A percentile compares a stretch with the other conserved stretches of the same genome.
Evolutionary conservation across 2,797 vertebrate genomes (phyloP).

Genomic region (Lophura swinhoii): DNA sequence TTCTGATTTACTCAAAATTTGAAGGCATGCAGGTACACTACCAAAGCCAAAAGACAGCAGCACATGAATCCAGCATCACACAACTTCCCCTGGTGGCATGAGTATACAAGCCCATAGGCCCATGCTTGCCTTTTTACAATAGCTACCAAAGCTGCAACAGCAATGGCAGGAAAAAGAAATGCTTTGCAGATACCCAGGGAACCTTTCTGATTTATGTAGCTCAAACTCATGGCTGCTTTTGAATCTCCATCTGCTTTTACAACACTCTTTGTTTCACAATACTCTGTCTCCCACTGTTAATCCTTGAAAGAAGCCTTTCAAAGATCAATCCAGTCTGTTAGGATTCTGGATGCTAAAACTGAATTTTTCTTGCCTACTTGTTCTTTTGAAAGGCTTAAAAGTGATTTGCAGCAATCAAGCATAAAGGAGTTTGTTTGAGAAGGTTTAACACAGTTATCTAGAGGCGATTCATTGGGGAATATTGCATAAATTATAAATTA

Average conservation of each 20-base stretch:
- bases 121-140: neutral
- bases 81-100: neutral
- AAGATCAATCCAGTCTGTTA: conserved; percentile 22
- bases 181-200: neutral
- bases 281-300: conserved; percentile 34
- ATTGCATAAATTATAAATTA: conserved; percentile 10
- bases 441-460: conserved; percentile 22
- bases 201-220: neutral
- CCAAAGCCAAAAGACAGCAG: neutral
- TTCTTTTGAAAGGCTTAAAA: conserved; percentile 36
- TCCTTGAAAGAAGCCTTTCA: conserved; percentile 36
- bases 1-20: neutral
- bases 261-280: conserved; percentile 39
- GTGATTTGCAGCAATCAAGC: conserved; percentile 39
- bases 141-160: conserved; percentile 2
- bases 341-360: neutral
- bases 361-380: conserved; percentile 33
- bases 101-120: neutral
- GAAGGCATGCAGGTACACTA: neutral
- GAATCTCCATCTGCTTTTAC: conserved; percentile 26
- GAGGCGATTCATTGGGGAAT: conserved; percentile 2
- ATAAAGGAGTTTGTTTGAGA: neutral
- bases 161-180: neutral
- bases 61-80: neutral
- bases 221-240: conserved; percentile 5